phyloP scores from a whole-genome alignment of 2,888 invertebrate genomes.

The Pyrrhia umbra region DNA sequence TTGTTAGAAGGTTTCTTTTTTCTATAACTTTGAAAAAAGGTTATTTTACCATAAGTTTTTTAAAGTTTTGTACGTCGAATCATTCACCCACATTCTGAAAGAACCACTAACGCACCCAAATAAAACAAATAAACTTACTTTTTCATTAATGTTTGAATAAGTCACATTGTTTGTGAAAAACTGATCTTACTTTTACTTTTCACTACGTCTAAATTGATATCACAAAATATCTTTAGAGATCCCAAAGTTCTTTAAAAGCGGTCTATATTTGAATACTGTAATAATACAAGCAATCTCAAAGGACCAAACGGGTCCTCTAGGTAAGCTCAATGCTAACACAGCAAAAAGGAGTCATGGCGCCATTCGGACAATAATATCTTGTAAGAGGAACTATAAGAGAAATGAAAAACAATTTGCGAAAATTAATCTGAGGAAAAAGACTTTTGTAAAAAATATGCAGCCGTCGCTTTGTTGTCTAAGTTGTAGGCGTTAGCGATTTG shows the following conservation, averaged over 20 bases:
- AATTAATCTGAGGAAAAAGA: constrained; percentile 57
- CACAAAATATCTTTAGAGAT: background rate
- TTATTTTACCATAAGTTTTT: background rate
- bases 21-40: background rate
- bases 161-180: no score
- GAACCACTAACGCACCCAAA: no score
- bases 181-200: no score
- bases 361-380: constrained; percentile 34
- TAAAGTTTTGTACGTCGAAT: background rate
- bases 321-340: background rate
- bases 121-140: no score
- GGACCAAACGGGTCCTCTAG: background rate
- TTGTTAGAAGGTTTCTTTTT: background rate
- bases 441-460: constrained; percentile 56
- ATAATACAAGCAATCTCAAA: background rate
- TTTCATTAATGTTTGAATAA: no score
- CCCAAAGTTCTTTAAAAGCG: background rate
- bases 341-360: background rate
- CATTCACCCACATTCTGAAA: no score
- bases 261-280: no score
- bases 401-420: constrained; percentile 62
- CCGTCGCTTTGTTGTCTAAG: constrained; percentile 11
- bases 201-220: no score
- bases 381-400: constrained; percentile 47
- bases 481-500: background rate